phyloP scores from a whole-genome alignment of 1,140 invertebrate species.

The Bombyx mandarina region DNA sequence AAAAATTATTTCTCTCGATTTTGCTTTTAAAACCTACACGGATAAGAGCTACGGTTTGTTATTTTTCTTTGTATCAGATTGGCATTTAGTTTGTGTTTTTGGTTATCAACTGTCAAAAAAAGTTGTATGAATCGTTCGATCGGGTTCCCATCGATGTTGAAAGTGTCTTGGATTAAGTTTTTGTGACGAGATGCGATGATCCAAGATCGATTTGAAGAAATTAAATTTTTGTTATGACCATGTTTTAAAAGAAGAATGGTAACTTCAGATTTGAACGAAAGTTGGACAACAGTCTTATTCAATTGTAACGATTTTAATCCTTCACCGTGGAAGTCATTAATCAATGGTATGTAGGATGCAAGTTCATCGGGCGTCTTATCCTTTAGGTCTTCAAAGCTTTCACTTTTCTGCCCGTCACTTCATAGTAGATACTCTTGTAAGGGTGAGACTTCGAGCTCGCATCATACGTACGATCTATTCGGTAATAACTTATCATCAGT shows the following conservation, averaged over 20 bases:
- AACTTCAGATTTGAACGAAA: conserved; percentile 3
- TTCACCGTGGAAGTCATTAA: too few relatives aligned
- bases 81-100: conserved; percentile 4
- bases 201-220: conserved; percentile 14
- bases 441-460: too few relatives aligned
- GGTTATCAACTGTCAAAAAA: not conserved
- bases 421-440: too few relatives aligned
- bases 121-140: conserved; percentile 17
- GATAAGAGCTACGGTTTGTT: not conserved
- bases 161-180: conserved; percentile 33
- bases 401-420: too few relatives aligned
- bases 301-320: too few relatives aligned
- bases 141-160: conserved; percentile 44
- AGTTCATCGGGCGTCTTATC: too few relatives aligned
- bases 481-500: too few relatives aligned
- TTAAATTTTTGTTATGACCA: not conserved
- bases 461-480: too few relatives aligned
- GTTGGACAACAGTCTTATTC: too few relatives aligned
- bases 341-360: too few relatives aligned
- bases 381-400: too few relatives aligned
- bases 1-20: not conserved
- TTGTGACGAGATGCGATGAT: conserved; percentile 21
- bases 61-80: not conserved
- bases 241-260: conserved; percentile 15
- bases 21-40: not conserved